These are phyloP conservation scores for Drosophila simulans DNA, from an alignment of 1,140 invertebrate genomes.

Conservation along the genomic window DNA sequence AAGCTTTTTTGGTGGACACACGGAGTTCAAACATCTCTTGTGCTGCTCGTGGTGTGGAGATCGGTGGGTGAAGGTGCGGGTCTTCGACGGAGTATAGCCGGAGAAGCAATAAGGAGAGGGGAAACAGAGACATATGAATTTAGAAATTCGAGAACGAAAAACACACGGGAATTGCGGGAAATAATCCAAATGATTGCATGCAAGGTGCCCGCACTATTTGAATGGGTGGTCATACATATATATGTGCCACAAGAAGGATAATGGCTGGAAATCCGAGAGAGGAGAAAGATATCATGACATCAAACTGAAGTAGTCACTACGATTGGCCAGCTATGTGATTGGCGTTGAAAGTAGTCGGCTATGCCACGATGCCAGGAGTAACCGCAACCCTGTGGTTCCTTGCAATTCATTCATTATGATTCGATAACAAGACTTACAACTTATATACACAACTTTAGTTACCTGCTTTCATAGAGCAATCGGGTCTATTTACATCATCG, in stretches of 20 bases:
- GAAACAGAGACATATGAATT: constrained; percentile 47
- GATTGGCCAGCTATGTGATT: constrained; percentile 68
- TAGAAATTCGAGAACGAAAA: constrained; percentile 43
- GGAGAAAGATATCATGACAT: constrained; percentile 54
- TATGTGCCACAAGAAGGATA: constrained; percentile 55
- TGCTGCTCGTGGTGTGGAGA: constrained; percentile 51
- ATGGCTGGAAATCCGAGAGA: constrained; percentile 36
- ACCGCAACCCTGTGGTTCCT: constrained; percentile 77
- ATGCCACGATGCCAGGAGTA: constrained; percentile 59
- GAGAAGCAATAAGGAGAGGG: constrained; percentile 48
- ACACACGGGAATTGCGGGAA: constrained; percentile 55
- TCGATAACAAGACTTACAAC: constrained; percentile 57
- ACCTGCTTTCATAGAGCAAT: constrained; percentile 87
- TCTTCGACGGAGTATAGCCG: constrained; percentile 53
- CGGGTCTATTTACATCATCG: constrained; percentile 76
- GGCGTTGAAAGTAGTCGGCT: constrained; percentile 71
- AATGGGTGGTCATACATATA: constrained; percentile 45
- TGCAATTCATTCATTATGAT: constrained; percentile 72
- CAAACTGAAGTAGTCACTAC: constrained; percentile 70
- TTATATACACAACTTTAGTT: constrained; percentile 84
- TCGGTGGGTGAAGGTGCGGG: constrained; percentile 58
- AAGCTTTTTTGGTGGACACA: constrained; percentile 39
- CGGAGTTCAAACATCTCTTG: constrained; percentile 34
- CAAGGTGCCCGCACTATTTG: constrained; percentile 53
- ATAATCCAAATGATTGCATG: constrained; percentile 56